These are phyloP conservation scores for Stenchaetothrips biformis DNA, from an alignment of 2,888 invertebrate genomes.

Conservation along the genomic window DNA sequence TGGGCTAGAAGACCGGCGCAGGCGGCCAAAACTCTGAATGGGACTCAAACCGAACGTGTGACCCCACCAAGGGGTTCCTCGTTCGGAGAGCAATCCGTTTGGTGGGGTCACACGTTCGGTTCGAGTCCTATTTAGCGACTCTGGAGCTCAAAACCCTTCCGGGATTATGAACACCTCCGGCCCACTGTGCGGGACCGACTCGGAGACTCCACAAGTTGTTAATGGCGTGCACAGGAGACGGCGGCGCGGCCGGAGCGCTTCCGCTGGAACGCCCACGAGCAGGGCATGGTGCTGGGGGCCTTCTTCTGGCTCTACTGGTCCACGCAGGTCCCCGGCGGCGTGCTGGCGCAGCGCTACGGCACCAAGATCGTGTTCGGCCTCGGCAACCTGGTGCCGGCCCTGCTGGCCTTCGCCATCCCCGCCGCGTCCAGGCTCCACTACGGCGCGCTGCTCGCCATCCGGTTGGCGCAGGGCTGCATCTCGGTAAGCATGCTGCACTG, in stretches of 20 bases:
- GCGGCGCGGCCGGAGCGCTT: conserved; percentile 29
- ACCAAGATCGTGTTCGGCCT: conserved; percentile 66
- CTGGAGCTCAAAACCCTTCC: too few species aligned
- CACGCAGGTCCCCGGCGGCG: conserved; percentile 67
- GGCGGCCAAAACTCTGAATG: too few species aligned
- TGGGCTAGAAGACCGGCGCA: too few species aligned
- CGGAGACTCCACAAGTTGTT: too few species aligned
- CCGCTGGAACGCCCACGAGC: conserved; percentile 60
- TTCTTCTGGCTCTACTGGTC: conserved; percentile 71
- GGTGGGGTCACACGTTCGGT: too few species aligned
- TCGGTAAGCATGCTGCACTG: conserved; percentile 52
- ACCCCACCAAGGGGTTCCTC: too few species aligned
- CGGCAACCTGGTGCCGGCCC: conserved; percentile 58
- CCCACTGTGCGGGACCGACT: too few species aligned
- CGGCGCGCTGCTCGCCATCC: conserved; percentile 53
- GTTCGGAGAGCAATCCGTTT: too few species aligned
- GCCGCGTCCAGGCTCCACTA: conserved; percentile 56
- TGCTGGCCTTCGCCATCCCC: conserved; percentile 63
- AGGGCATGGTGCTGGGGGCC: conserved; percentile 59
- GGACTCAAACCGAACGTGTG: too few species aligned
- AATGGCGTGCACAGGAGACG: too few species aligned
- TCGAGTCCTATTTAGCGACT: too few species aligned
- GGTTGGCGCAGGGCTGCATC: conserved; percentile 63
- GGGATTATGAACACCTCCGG: too few species aligned
- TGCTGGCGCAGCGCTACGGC: conserved; percentile 62